phyloP scores from a whole-genome alignment of 1,140 invertebrate species.

The Trypoxylus dichotomus region DNA sequence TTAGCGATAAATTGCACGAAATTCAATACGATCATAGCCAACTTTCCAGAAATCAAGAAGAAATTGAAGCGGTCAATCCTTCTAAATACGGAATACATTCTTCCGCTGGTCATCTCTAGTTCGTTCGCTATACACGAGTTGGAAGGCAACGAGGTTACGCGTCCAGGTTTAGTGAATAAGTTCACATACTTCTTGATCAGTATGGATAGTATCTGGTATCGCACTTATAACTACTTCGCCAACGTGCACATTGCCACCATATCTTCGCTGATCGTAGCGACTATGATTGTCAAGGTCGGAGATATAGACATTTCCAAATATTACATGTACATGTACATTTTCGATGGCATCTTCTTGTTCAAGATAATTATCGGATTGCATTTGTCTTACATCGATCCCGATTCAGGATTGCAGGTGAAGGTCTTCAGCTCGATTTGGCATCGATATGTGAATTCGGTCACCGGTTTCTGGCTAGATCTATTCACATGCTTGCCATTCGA shows the following conservation, averaged over 20 bases:
- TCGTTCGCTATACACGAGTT: neutral
- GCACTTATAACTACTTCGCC: neutral
- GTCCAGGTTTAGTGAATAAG: neutral
- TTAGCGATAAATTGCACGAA: conserved; percentile 23
- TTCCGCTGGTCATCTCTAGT: neutral
- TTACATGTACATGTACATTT: conserved; percentile 12
- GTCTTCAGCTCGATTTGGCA: neutral
- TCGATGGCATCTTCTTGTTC: conserved; percentile 29
- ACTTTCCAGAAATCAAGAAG: neutral
- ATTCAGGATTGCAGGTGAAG: conserved; percentile 28
- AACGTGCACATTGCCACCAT: conserved; percentile 5
- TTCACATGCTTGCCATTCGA: conserved; percentile 29
- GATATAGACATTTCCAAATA: neutral
- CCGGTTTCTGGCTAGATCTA: conserved; percentile 29
- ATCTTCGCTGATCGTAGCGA: neutral
- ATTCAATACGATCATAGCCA: neutral
- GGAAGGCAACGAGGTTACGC: neutral
- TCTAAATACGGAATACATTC: conserved; percentile 4
- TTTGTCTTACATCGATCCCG: conserved; percentile 32
- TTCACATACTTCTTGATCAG: neutral
- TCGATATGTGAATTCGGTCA: neutral
- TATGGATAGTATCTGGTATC: neutral
- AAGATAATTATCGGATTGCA: conserved; percentile 31
- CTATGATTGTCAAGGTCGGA: neutral
- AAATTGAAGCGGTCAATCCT: neutral